These are phyloP conservation scores for Pimpla rufipes DNA, from an alignment of 2,888 invertebrate species.

Conservation along the genomic window DNA sequence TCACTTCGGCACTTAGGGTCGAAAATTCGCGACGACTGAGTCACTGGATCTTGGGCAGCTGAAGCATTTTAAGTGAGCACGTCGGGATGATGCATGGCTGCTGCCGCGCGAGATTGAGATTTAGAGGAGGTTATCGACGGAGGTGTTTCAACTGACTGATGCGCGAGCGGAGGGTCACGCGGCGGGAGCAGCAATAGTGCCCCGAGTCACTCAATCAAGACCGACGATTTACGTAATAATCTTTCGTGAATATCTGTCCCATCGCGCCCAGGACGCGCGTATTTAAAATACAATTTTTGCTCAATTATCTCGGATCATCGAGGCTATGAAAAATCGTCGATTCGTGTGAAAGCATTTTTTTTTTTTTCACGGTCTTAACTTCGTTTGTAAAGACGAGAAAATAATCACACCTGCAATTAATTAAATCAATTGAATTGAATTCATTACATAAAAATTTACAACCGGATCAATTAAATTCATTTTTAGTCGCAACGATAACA, in stretches of 20 bases:
- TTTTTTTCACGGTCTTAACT: no score
- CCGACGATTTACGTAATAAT: constrained; percentile 83
- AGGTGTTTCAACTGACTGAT: constrained; percentile 34
- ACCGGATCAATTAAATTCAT: no score
- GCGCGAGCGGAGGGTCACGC: constrained; percentile 75
- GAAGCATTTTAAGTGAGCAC: constrained; percentile 11
- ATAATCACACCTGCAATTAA: no score
- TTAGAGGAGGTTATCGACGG: constrained; percentile 76
- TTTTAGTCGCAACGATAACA: no score
- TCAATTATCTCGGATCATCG: no score
- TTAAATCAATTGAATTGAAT: no score
- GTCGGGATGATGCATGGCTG: constrained; percentile 40
- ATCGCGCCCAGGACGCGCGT: constrained; percentile 26
- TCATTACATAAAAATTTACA: no score
- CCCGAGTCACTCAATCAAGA: constrained; percentile 76
- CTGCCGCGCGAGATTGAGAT: constrained; percentile 73
- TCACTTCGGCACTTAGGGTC: no score
- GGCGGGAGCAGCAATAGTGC: constrained; percentile 56
- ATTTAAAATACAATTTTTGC: no score
- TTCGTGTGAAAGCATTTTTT: no score
- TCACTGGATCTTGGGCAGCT: neutral
- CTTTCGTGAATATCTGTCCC: constrained; percentile 71
- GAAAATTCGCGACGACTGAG: constrained; percentile 3
- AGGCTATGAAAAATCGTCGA: no score
- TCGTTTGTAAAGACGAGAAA: no score